These are phyloP conservation scores for Helarctos malayanus DNA, from an alignment of 2,797 vertebrate species.

Conservation along the genomic window DNA sequence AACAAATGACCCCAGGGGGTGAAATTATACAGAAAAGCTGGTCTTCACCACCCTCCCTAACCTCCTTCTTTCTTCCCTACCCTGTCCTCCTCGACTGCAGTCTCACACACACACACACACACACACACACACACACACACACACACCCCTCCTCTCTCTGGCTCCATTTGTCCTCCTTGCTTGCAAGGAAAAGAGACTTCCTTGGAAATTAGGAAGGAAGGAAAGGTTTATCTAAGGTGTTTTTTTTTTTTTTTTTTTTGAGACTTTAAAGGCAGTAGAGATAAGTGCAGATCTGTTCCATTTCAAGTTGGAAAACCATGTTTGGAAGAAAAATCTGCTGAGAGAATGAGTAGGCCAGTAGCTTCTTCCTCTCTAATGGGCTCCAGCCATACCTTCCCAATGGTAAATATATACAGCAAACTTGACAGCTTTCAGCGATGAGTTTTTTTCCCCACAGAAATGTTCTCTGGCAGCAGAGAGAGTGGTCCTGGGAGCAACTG, in stretches of 20 bases:
- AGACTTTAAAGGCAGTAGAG: background rate
- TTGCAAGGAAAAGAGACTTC: conserved; percentile 3
- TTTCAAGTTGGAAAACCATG: conserved; percentile 42
- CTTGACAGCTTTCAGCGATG: conserved; percentile 1
- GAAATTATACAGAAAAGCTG: background rate
- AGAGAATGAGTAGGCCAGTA: background rate
- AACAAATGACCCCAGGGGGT: background rate
- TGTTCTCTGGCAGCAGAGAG: background rate
- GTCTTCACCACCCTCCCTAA: background rate
- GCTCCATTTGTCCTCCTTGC: background rate
- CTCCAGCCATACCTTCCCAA: background rate
- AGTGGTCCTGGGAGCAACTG: background rate
- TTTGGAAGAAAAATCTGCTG: conserved; percentile 19
- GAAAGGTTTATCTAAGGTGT: background rate
- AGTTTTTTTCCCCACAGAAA: conserved; percentile 19
- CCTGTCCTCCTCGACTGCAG: background rate
- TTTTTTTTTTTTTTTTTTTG: background rate
- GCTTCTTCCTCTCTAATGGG: background rate
- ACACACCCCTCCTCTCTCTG: background rate
- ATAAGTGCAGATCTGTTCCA: background rate
- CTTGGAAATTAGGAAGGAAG: conserved; percentile 23
- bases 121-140: background rate
- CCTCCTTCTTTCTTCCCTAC: background rate
- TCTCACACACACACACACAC: background rate
- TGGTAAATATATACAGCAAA: background rate